Percentiles rank a stretch among this genome's conserved stretches.
These are phyloP conservation scores for Propithecus perrieri DNA, from an alignment of 2,797 vertebrate genomes.

Conservation along the genomic window DNA sequence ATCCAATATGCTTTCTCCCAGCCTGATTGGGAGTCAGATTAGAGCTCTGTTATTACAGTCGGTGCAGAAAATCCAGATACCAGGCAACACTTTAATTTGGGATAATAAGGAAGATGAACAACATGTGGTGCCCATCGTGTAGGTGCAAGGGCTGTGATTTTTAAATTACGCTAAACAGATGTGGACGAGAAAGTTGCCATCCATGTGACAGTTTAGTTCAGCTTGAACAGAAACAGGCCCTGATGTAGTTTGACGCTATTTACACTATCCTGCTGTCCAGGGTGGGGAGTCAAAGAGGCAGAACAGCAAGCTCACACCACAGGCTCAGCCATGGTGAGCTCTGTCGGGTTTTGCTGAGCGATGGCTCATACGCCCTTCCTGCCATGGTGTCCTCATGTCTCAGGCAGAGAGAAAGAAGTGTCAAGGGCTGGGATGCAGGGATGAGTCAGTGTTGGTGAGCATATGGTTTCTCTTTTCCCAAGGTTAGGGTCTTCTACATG, in stretches of 20 bases:
- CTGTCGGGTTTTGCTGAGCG: background rate
- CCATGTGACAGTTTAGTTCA: constrained; percentile 49
- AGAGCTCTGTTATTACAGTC: constrained; percentile 81
- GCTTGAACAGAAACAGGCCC: constrained; percentile 56
- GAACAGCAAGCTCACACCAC: fast-evolving
- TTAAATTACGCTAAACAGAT: constrained; percentile 82
- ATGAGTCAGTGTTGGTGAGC: background rate
- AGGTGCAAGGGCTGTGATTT: constrained; percentile 81
- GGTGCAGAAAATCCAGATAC: constrained; percentile 60
- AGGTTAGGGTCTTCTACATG: background rate
- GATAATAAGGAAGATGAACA: constrained; percentile 83
- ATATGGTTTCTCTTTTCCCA: background rate
- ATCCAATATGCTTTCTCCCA: constrained; percentile 75
- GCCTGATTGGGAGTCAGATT: constrained; percentile 82
- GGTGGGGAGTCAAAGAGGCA: background rate
- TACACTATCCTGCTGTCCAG: background rate
- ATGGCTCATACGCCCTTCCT: background rate
- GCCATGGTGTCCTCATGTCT: background rate
- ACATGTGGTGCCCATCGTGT: constrained; percentile 64
- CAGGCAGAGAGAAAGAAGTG: background rate
- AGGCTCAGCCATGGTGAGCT: background rate
- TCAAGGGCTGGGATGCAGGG: background rate
- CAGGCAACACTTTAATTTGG: constrained; percentile 82
- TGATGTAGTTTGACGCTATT: background rate
- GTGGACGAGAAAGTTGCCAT: constrained; percentile 64